A percentile compares a stretch with the other conserved stretches of the same genome.
phyloP scores from a whole-genome alignment of 2,888 invertebrate genomes.

The Andricus quercusramuli region DNA sequence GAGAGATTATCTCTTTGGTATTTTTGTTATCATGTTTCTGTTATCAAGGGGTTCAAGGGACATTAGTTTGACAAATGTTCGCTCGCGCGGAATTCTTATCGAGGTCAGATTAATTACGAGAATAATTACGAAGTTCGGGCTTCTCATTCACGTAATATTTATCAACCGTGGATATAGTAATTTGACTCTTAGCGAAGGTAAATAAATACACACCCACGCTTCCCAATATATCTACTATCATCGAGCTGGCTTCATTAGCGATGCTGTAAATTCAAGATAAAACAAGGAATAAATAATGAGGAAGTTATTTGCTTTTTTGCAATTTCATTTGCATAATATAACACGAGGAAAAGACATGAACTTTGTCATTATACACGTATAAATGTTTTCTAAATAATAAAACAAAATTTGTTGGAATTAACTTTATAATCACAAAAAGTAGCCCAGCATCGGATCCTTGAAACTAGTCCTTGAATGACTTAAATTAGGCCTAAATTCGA shows the following conservation, averaged over 20 bases:
- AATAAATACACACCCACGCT: not conserved
- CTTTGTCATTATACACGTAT: too few species aligned
- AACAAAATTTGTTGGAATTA: too few species aligned
- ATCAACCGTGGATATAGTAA: conserved; percentile 1
- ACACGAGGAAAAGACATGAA: too few species aligned
- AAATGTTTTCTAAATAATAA: too few species aligned
- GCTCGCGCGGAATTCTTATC: not conserved
- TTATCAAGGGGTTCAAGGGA: not conserved
- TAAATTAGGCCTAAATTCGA: too few species aligned
- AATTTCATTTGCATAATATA: not conserved
- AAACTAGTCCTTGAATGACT: too few species aligned
- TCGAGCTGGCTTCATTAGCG: conserved; percentile 7
- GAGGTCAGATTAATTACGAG: conserved; percentile 5
- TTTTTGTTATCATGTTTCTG: not conserved
- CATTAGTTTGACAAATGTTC: not conserved
- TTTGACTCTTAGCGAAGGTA: not conserved
- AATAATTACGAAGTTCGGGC: not conserved
- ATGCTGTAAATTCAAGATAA: not conserved
- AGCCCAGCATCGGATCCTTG: too few species aligned
- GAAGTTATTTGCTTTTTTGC: not conserved
- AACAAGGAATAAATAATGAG: not conserved
- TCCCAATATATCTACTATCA: not conserved
- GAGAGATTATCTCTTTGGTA: too few species aligned
- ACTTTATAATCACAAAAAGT: too few species aligned
- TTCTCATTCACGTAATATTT: conserved; percentile 17